Evolutionary conservation across 2,797 vertebrate genomes (phyloP).

Genomic region (Zenarchopterus dispar): DNA sequence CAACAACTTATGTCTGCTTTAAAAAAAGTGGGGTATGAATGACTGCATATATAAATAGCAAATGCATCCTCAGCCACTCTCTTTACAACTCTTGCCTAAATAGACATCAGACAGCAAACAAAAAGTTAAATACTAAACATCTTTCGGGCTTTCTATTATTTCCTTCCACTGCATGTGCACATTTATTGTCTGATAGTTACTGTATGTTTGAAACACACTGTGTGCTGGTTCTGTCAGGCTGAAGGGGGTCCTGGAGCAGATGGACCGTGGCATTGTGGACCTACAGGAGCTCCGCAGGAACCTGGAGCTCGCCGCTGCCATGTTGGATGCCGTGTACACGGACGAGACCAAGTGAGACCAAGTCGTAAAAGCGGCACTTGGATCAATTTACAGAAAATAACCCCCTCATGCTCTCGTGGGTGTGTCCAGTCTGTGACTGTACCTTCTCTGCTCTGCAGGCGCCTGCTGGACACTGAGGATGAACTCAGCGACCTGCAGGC

Average conservation of each 20-base stretch:
- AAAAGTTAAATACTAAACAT: too few relatives aligned
- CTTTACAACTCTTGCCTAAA: too few relatives aligned
- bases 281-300: conserved; percentile 93
- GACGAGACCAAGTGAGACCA: conserved; percentile 91
- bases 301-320: conserved; percentile 94
- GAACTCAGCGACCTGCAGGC: conserved; percentile 94
- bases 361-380: background rate
- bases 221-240: conserved; percentile 79
- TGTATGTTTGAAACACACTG: background rate
- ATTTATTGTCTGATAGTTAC: background rate
- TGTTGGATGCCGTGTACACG: conserved; percentile 95
- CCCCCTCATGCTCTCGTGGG: background rate
- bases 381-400: background rate
- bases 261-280: conserved; percentile 94
- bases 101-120: too few relatives aligned
- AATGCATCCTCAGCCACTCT: too few relatives aligned
- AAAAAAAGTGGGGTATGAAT: too few relatives aligned
- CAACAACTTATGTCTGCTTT: too few relatives aligned
- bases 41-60: too few relatives aligned
- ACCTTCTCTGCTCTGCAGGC: conserved; percentile 73
- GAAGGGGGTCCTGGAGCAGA: conserved; percentile 93
- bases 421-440: background rate
- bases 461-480: conserved; percentile 94
- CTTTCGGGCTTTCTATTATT: too few relatives aligned
- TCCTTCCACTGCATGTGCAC: too few relatives aligned